Percentiles rank a stretch among this genome's conserved stretches.
Conservation (phyloP, 2,888 invertebrate species). For the Melanotus villosus region DNA sequence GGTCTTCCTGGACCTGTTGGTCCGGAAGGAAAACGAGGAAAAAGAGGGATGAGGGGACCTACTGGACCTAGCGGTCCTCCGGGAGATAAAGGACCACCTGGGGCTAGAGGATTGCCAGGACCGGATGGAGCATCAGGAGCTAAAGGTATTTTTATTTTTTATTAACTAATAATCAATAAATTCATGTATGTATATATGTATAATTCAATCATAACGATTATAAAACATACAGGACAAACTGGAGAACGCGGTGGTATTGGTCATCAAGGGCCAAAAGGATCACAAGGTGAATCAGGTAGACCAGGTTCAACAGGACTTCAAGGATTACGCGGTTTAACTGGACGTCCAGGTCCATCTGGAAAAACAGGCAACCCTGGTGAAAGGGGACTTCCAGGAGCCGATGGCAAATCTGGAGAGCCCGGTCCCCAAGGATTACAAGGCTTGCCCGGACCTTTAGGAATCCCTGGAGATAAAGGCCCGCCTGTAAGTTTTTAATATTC, state of each 20-base stretch:
- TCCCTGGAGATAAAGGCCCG: constrained; percentile 84
- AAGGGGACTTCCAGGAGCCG: constrained; percentile 83
- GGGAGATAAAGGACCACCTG: constrained; percentile 81
- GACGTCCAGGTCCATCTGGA: constrained; percentile 80
- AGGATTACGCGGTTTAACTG: constrained; percentile 76
- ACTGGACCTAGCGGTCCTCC: constrained; percentile 79
- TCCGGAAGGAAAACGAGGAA: constrained; percentile 86
- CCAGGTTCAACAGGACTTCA: constrained; percentile 73
- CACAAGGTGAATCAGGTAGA: constrained; percentile 73
- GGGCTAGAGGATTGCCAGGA: constrained; percentile 80
- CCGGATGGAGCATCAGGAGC: constrained; percentile 82
- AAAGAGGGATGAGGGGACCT: constrained; percentile 84
- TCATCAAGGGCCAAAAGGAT: constrained; percentile 75
- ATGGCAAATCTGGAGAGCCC: constrained; percentile 88
- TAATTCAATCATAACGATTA: no score
- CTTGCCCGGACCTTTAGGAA: constrained; percentile 82
- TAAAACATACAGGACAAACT: constrained; percentile 69
- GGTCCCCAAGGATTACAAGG: constrained; percentile 87
- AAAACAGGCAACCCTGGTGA: constrained; percentile 81
- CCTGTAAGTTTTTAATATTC: constrained; percentile 71
- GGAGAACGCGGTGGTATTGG: constrained; percentile 83
- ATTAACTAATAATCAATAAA: neutral
- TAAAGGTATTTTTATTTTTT: constrained; percentile 71
- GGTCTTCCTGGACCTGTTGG: constrained; percentile 83
- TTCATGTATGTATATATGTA: no score